These are phyloP conservation scores for Menidia beryllina DNA, from an alignment of 2,113 vertebrate genomes.

Conservation along the genomic window DNA sequence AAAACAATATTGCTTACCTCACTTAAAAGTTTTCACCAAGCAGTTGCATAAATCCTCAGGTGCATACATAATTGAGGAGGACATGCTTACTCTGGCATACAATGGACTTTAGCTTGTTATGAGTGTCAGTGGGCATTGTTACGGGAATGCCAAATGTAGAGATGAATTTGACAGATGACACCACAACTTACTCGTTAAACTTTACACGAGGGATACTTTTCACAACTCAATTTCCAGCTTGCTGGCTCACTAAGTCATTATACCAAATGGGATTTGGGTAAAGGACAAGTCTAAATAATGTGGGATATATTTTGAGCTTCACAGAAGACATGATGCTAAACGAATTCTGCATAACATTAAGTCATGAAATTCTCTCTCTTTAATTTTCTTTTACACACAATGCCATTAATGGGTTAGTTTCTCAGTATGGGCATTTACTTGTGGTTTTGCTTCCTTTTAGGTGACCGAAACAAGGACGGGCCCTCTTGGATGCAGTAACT, in stretches of 20 bases:
- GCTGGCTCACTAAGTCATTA: conserved; percentile 42
- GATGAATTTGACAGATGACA: conserved; percentile 61
- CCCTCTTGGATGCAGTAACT: conserved; percentile 89
- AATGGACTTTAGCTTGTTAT: conserved; percentile 43
- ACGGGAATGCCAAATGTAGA: conserved; percentile 36
- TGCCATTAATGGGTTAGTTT: conserved; percentile 44
- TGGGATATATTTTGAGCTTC: conserved; percentile 45
- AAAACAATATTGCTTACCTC: conserved; percentile 4
- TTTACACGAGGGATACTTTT: conserved; percentile 37
- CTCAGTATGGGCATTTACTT: conserved; percentile 57
- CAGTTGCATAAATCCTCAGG: conserved; percentile 35
- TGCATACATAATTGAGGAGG: conserved; percentile 43
- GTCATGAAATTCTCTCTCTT: not conserved
- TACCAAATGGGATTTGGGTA: conserved; percentile 43
- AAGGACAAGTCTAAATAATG: conserved; percentile 39
- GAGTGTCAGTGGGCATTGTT: conserved; percentile 29
- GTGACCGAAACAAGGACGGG: conserved; percentile 89
- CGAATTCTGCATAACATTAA: conserved; percentile 37
- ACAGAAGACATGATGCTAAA: conserved; percentile 17
- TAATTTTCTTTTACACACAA: conserved; percentile 37
- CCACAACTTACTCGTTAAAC: conserved; percentile 46
- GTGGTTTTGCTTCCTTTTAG: conserved; percentile 70
- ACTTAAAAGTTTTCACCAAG: conserved; percentile 2
- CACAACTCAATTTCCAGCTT: conserved; percentile 51
- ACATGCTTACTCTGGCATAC: conserved; percentile 37